A percentile compares a stretch with the other conserved stretches of the same genome.
Conservation (phyloP, 1,140 invertebrate species). For the Maniola jurtina region DNA sequence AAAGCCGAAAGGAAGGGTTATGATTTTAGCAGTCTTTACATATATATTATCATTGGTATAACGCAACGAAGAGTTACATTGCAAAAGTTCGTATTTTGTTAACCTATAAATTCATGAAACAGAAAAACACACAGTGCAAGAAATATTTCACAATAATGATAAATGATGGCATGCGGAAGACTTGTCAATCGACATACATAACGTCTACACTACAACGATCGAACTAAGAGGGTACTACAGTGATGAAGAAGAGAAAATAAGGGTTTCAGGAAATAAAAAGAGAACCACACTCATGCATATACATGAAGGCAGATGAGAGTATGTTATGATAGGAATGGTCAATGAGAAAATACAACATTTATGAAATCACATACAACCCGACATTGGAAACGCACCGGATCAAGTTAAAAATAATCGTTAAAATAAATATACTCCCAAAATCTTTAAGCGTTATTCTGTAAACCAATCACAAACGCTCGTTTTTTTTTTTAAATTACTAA, state of each 20-base stretch:
- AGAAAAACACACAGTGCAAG: neutral
- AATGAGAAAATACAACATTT: conserved; percentile 46
- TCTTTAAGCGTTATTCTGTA: conserved; percentile 64
- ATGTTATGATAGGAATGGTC: conserved; percentile 34
- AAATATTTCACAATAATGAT: conserved; percentile 3
- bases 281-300: conserved; percentile 77
- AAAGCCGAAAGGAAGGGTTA: too few relatives aligned
- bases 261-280: conserved; percentile 29
- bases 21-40: too few relatives aligned
- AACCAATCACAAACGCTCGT: conserved; percentile 77
- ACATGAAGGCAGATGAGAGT: conserved; percentile 47
- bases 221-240: conserved; percentile 41
- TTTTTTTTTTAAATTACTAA: conserved; percentile 27
- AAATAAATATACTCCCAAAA: conserved; percentile 41
- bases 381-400: conserved; percentile 60
- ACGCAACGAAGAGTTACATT: too few relatives aligned
- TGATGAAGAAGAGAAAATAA: conserved; percentile 43
- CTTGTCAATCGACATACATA: conserved; percentile 5
- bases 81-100: too few relatives aligned
- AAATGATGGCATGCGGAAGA: conserved; percentile 26
- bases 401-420: conserved; percentile 23
- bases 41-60: too few relatives aligned
- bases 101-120: neutral
- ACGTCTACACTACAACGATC: conserved; percentile 28
- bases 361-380: conserved; percentile 63